A percentile compares a stretch with the other conserved stretches of the same genome.
phyloP scores from a whole-genome alignment of 2,797 vertebrate species.

The Xerus rutilus region DNA sequence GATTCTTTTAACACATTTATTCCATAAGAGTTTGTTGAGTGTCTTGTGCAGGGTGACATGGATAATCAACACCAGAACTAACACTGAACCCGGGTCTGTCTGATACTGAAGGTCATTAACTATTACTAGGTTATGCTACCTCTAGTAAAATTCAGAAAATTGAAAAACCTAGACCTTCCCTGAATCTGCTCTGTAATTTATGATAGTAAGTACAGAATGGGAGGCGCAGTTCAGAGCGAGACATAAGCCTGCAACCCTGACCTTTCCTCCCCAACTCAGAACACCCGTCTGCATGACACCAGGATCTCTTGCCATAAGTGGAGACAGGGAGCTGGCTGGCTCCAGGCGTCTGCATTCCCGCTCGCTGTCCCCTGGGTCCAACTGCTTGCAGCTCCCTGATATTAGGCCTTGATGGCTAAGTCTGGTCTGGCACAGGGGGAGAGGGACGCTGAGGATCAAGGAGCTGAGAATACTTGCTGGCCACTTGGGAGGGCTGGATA shows the following conservation, averaged over 20 bases:
- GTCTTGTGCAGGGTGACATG: neutral
- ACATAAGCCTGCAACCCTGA: slow-evolving; percentile 6
- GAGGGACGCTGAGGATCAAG: slow-evolving; percentile 20
- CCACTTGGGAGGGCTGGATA: slow-evolving; percentile 81
- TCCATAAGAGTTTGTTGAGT: neutral
- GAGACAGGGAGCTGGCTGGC: slow-evolving; percentile 70
- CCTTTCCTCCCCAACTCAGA: slow-evolving; percentile 65
- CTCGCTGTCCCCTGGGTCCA: slow-evolving; percentile 47
- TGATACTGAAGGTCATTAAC: neutral
- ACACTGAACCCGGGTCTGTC: neutral
- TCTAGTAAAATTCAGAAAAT: neutral
- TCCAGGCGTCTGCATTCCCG: slow-evolving; percentile 58
- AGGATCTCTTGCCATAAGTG: slow-evolving; percentile 39
- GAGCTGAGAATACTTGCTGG: slow-evolving; percentile 76
- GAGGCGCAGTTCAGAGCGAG: neutral
- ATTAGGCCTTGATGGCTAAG: slow-evolving; percentile 61
- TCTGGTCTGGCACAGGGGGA: slow-evolving; percentile 68
- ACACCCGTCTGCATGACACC: neutral
- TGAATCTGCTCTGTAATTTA: neutral
- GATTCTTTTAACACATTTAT: neutral
- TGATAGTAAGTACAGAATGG: neutral
- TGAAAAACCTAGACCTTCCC: neutral
- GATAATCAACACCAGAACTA: neutral
- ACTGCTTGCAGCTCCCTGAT: neutral
- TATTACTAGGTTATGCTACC: neutral